These are phyloP conservation scores for Scyliorhinus canicula DNA, from an alignment of 2,797 vertebrate genomes.

Conservation along the genomic window DNA sequence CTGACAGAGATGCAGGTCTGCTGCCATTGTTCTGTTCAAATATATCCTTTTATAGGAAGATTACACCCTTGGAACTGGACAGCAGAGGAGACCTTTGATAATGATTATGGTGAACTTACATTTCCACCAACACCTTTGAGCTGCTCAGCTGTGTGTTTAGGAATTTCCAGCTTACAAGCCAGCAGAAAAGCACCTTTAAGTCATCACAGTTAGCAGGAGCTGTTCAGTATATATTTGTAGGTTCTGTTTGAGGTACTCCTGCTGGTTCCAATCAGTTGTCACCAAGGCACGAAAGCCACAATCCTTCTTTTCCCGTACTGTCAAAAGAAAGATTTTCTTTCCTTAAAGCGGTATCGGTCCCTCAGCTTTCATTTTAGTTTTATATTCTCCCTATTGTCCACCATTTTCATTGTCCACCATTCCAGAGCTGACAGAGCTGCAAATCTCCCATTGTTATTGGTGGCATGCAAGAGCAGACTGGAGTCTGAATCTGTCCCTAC, in stretches of 20 bases:
- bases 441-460: background rate
- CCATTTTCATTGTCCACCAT: background rate
- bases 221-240: background rate
- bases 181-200: constrained; percentile 4
- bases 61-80: background rate
- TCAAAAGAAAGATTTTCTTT: background rate
- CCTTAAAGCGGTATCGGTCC: background rate
- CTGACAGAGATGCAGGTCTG: constrained; percentile 12
- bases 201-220: background rate
- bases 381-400: background rate
- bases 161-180: background rate
- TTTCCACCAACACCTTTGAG: background rate
- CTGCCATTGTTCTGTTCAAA: constrained; percentile 9
- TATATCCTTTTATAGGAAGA: background rate
- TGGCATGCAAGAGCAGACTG: background rate
- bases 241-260: background rate
- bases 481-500: background rate
- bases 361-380: background rate
- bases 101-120: background rate
- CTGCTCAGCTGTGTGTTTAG: background rate
- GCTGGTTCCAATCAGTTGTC: constrained; percentile 28
- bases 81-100: background rate
- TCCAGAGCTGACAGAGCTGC: background rate
- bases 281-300: background rate
- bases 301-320: background rate